phyloP scores from a whole-genome alignment of 2,113 vertebrate genomes.

The Polypterus senegalus region DNA sequence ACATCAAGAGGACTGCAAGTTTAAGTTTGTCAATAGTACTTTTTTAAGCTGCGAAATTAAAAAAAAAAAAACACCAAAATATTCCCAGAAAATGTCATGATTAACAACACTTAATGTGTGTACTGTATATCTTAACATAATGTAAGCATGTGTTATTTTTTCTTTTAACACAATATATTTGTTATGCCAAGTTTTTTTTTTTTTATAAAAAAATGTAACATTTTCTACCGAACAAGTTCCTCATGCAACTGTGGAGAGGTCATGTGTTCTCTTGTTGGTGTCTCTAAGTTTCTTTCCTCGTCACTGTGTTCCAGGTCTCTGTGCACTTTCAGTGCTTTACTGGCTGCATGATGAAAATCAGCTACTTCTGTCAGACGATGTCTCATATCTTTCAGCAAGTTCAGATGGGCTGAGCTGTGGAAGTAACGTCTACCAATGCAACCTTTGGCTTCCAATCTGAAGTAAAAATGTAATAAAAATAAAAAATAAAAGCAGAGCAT shows the following conservation, averaged over 20 bases:
- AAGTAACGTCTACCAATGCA: conserved; percentile 87
- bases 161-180: not conserved
- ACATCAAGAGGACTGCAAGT: too few species aligned
- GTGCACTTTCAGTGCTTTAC: conserved; percentile 70
- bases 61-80: too few species aligned
- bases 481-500: not conserved
- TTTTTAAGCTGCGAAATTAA: too few species aligned
- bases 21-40: too few species aligned
- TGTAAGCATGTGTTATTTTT: too few species aligned
- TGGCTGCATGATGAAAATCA: conserved; percentile 85
- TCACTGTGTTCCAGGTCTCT: conserved; percentile 43
- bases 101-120: too few species aligned
- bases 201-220: too few species aligned
- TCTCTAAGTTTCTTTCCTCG: conserved; percentile 30
- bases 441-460: conserved; percentile 72
- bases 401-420: conserved; percentile 56
- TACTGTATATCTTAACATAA: too few species aligned
- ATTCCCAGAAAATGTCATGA: too few species aligned
- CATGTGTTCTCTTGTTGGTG: conserved; percentile 37
- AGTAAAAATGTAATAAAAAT: not conserved
- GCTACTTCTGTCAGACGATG: conserved; percentile 72
- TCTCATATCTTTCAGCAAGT: conserved; percentile 70
- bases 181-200: fast-evolving
- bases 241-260: conserved; percentile 81
- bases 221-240: conserved; percentile 74